Percentiles rank a stretch among this genome's conserved stretches.
Evolutionary conservation across 1,140 invertebrate genomes (phyloP).

Genomic region (Onthophagus taurus): DNA sequence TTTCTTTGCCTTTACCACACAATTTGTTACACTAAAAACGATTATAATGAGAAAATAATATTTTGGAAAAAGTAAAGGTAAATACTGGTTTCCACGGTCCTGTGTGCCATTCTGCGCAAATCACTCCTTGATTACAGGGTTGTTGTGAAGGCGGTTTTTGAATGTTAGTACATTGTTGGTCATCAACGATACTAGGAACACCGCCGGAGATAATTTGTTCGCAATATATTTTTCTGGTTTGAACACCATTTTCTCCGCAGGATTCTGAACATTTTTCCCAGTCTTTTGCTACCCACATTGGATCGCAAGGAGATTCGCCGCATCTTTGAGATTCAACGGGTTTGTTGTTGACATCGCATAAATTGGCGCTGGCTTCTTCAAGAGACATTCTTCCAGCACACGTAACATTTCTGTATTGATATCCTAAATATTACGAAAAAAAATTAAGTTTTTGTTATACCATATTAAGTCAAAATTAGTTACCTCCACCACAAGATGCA

Average conservation of each 20-base stretch:
- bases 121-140: conserved; percentile 63
- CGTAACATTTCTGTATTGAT: conserved; percentile 60
- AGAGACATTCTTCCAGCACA: conserved; percentile 60
- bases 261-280: conserved; percentile 77
- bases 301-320: conserved; percentile 66
- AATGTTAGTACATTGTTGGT: conserved; percentile 58
- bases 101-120: conserved; percentile 75
- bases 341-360: conserved; percentile 67
- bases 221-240: conserved; percentile 65
- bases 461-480: conserved; percentile 17
- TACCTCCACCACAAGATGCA: conserved; percentile 79
- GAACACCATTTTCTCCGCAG: conserved; percentile 66
- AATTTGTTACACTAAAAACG: conserved; percentile 67
- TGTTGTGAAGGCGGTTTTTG: conserved; percentile 62
- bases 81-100: conserved; percentile 80
- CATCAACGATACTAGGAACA: conserved; percentile 55
- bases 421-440: conserved; percentile 42
- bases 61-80: conserved; percentile 15
- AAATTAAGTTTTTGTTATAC: not conserved
- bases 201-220: conserved; percentile 60
- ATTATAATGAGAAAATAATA: conserved; percentile 13
- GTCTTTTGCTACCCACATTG: conserved; percentile 68
- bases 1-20: conserved; percentile 76
- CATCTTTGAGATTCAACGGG: conserved; percentile 63
- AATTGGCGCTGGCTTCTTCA: conserved; percentile 55